A percentile compares a stretch with the other conserved stretches of the same genome.
These are phyloP conservation scores for Crypturellus tataupa DNA, from an alignment of 2,797 vertebrate genomes.

Conservation along the genomic window DNA sequence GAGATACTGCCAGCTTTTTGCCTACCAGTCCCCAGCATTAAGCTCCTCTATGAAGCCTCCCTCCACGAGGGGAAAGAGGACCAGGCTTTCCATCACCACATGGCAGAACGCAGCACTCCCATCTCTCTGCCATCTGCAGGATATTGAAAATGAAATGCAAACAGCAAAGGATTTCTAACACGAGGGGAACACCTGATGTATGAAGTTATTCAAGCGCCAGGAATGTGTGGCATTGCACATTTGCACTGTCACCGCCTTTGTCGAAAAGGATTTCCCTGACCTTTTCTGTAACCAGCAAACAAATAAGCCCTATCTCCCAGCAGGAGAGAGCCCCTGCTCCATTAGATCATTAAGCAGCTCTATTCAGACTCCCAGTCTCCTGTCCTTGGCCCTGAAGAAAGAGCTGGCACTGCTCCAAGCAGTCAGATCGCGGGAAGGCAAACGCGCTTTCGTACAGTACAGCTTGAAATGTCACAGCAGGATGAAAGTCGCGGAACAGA, in stretches of 20 bases:
- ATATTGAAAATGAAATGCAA: conserved; percentile 81
- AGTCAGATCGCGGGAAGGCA: conserved; percentile 81
- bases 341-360: conserved; percentile 85
- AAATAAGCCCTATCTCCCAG: conserved; percentile 84
- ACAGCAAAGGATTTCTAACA: conserved; percentile 73
- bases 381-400: conserved; percentile 89
- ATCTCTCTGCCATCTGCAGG: conserved; percentile 82
- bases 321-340: conserved; percentile 80
- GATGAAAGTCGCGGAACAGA: conserved; percentile 81
- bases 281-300: conserved; percentile 83
- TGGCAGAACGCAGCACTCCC: conserved; percentile 77
- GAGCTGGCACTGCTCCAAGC: conserved; percentile 87
- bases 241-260: conserved; percentile 80
- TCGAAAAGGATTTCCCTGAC: conserved; percentile 85
- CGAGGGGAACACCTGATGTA: conserved; percentile 77
- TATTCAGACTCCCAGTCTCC: conserved; percentile 81
- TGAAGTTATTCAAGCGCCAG: conserved; percentile 80
- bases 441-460: conserved; percentile 74
- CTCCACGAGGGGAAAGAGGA: conserved; percentile 58
- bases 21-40: conserved; percentile 37
- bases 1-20: conserved; percentile 32
- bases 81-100: conserved; percentile 73
- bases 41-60: conserved; percentile 64
- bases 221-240: conserved; percentile 76
- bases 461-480: conserved; percentile 83